Evolutionary conservation across 2,797 vertebrate species (phyloP).

Genomic region (Sebastes minor): DNA sequence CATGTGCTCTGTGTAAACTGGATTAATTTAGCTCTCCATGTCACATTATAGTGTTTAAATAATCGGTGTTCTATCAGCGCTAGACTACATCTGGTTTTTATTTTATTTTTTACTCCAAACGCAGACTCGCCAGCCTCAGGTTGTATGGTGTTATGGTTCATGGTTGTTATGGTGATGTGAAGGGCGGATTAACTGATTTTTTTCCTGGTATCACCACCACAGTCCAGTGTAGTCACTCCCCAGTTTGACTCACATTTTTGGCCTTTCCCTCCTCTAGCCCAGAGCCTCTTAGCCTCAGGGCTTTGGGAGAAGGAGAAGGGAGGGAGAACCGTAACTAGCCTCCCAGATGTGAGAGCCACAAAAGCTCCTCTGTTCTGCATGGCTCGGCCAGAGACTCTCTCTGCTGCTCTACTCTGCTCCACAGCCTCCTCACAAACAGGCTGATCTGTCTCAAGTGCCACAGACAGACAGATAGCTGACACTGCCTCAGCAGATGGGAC

Average conservation of each 20-base stretch:
- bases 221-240: background rate
- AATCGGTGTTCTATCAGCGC: background rate
- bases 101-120: background rate
- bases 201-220: background rate
- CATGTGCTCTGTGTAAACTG: background rate
- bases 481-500: background rate
- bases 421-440: background rate
- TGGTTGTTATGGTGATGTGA: background rate
- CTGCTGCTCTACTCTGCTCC: background rate
- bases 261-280: background rate
- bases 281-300: constrained; percentile 5
- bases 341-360: constrained; percentile 73
- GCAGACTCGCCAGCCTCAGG: background rate
- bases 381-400: background rate
- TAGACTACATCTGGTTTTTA: accelerated
- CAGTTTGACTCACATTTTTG: background rate
- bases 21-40: background rate
- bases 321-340: constrained; percentile 31
- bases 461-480: background rate
- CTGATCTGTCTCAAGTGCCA: constrained; percentile 8
- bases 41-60: background rate
- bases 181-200: background rate
- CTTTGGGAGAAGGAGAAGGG: constrained; percentile 17
- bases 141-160: background rate
- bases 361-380: constrained; percentile 53